phyloP scores from a whole-genome alignment of 2,113 vertebrate species.

The Datnioides undecimradiatus region DNA sequence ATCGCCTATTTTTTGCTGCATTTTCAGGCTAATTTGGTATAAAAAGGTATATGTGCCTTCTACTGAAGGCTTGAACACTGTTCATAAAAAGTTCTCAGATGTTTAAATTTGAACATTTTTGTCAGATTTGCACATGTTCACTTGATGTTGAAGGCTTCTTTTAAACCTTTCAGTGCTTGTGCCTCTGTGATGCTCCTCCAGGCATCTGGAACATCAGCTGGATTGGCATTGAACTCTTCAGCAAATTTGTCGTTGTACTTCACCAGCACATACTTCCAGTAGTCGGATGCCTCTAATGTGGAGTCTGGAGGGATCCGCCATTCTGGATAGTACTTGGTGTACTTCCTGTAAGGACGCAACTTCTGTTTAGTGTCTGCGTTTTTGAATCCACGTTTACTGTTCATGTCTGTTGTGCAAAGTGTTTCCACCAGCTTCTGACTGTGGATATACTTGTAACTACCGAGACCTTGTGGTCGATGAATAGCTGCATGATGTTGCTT shows the following conservation, averaged over 20 bases:
- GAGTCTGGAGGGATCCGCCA: conserved; percentile 79
- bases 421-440: background rate
- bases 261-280: conserved; percentile 77
- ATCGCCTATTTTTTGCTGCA: too few relatives aligned
- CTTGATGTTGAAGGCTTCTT: conserved; percentile 51
- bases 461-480: conserved; percentile 72
- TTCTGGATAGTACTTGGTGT: conserved; percentile 61
- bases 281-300: conserved; percentile 70
- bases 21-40: too few relatives aligned
- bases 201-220: conserved; percentile 60
- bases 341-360: conserved; percentile 58
- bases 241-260: conserved; percentile 73
- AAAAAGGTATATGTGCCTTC: too few relatives aligned
- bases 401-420: conserved; percentile 66
- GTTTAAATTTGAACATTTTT: too few relatives aligned
- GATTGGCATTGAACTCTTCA: background rate
- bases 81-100: too few relatives aligned
- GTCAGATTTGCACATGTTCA: too few relatives aligned
- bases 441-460: fast-evolving
- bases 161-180: conserved; percentile 57
- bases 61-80: too few relatives aligned
- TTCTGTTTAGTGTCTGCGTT: fast-evolving
- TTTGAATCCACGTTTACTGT: fast-evolving
- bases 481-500: conserved; percentile 56
- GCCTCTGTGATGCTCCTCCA: conserved; percentile 61